Evolutionary conservation across 2,113 vertebrate genomes (phyloP).

Genomic region (Hiodon alosoides): DNA sequence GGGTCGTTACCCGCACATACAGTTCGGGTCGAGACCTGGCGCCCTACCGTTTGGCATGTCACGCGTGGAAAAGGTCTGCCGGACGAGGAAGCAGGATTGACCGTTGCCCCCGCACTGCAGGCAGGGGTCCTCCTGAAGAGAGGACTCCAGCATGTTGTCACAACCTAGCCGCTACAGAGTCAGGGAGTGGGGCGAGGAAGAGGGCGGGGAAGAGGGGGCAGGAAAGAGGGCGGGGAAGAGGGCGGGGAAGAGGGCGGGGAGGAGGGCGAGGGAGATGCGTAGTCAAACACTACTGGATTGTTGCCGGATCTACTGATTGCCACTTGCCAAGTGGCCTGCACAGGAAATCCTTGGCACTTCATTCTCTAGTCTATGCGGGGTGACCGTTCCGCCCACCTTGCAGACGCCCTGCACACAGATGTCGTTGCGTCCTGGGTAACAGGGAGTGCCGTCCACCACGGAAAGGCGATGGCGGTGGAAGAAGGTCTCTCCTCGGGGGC

Average conservation of each 20-base stretch:
- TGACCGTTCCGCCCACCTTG: conserved; percentile 55
- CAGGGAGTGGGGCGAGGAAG: not conserved
- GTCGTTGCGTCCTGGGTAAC: conserved; percentile 72
- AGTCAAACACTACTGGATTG: too few relatives aligned
- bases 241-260: too few relatives aligned
- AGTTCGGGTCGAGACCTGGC: too few relatives aligned
- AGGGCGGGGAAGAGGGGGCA: too few relatives aligned
- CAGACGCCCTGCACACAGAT: conserved; percentile 83
- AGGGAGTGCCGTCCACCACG: conserved; percentile 81
- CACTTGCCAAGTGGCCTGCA: too few relatives aligned
- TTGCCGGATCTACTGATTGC: too few relatives aligned
- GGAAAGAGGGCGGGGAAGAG: too few relatives aligned
- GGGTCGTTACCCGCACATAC: not conserved
- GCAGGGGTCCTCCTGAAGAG: conserved; percentile 83
- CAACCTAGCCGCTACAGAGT: conserved; percentile 75
- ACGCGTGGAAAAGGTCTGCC: conserved; percentile 67
- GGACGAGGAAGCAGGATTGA: conserved; percentile 71
- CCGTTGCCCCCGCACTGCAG: conserved; percentile 85
- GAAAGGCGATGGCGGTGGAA: conserved; percentile 74
- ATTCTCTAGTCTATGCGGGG: too few relatives aligned
- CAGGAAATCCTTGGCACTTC: not conserved
- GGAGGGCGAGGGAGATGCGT: too few relatives aligned
- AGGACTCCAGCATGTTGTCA: conserved; percentile 80
- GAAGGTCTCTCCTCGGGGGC: conserved; percentile 83
- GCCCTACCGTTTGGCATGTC: conserved; percentile 73